Evolutionary conservation across 2,888 invertebrate genomes (phyloP).

Genomic region (Eremobia ochroleuca): DNA sequence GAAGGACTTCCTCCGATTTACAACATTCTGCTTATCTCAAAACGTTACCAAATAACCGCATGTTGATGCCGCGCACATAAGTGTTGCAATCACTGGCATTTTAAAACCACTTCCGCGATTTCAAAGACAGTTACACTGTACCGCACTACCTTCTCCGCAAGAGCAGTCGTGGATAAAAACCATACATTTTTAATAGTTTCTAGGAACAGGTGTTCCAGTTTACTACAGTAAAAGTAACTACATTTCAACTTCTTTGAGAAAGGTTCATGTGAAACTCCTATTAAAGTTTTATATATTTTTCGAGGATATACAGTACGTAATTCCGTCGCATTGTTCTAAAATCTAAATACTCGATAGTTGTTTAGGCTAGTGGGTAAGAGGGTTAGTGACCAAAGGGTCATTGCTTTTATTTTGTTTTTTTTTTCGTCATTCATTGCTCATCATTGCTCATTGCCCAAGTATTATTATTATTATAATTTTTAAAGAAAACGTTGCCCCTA

Average conservation of each 20-base stretch:
- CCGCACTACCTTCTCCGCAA: conserved; percentile 24
- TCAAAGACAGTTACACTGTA: conserved; percentile 26
- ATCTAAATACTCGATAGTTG: neutral
- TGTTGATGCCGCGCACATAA: conserved; percentile 18
- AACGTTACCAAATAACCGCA: conserved; percentile 23
- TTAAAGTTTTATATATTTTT: neutral
- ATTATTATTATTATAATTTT: too few species aligned
- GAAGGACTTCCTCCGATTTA: neutral
- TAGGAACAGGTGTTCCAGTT: conserved; percentile 31
- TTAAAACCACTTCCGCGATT: conserved; percentile 45
- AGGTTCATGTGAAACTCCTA: neutral
- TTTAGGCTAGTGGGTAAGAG: conserved; percentile 29
- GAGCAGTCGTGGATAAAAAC: conserved; percentile 33
- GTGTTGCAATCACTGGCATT: conserved; percentile 34
- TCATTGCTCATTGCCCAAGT: neutral
- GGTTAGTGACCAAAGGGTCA: conserved; percentile 20
- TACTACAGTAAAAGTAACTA: conserved; percentile 13
- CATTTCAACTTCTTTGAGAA: conserved; percentile 1
- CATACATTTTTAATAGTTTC: conserved; percentile 36
- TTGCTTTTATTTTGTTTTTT: too few species aligned
- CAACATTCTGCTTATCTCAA: conserved; percentile 17
- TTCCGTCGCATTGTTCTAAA: conserved; percentile 6
- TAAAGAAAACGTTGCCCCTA: too few species aligned
- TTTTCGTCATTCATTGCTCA: too few species aligned
- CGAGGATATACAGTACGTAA: neutral